phyloP scores from a whole-genome alignment of 2,888 invertebrate species.

The Limnephilus rhombicus region DNA sequence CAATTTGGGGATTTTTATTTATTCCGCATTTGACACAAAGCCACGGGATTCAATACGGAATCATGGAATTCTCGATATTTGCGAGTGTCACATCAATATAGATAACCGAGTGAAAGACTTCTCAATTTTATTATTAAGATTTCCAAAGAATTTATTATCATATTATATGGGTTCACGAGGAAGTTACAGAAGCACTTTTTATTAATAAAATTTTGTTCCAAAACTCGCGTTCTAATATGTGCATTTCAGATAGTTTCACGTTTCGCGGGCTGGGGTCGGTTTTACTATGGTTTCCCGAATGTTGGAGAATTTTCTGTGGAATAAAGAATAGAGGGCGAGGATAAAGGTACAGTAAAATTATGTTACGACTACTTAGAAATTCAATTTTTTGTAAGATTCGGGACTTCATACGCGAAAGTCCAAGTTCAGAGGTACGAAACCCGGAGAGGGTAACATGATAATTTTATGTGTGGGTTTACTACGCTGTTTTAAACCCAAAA shows the following conservation, averaged over 20 bases:
- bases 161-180: background rate
- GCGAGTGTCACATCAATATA: background rate
- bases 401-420: background rate
- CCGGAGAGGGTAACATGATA: background rate
- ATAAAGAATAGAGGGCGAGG: background rate
- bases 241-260: background rate
- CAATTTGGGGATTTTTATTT: slow-evolving; percentile 1
- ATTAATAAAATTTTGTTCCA: background rate
- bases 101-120: background rate
- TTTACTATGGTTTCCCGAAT: background rate
- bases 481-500: background rate
- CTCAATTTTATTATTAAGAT: background rate
- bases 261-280: background rate
- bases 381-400: background rate
- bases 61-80: background rate
- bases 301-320: background rate
- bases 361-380: background rate
- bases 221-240: background rate
- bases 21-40: background rate
- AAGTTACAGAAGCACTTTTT: background rate
- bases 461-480: background rate
- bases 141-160: background rate
- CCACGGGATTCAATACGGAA: background rate
- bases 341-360: background rate
- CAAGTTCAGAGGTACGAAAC: background rate